Percentiles rank a stretch among this genome's conserved stretches.
Conservation (phyloP, 1,140 invertebrate species). For the Vanessa tameamea region DNA sequence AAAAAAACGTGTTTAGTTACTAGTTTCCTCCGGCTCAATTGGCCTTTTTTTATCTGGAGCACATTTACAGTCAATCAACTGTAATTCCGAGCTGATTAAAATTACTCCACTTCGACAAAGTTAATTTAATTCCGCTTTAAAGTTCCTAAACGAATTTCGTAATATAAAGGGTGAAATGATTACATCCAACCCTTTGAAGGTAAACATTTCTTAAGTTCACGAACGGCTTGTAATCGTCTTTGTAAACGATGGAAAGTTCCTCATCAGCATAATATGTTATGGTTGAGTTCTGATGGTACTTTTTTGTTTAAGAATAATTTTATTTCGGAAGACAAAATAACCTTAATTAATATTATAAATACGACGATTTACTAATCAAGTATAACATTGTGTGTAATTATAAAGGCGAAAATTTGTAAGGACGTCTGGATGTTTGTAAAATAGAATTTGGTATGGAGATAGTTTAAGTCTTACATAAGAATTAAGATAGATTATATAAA, state of each 20-base stretch:
- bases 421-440: no score
- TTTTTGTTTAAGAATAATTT: background rate
- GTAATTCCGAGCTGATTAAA: conserved; percentile 5
- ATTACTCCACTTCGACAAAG: background rate
- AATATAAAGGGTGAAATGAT: background rate
- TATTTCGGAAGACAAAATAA: background rate
- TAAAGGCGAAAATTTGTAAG: no score
- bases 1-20: no score
- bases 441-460: no score
- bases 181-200: conserved; percentile 7
- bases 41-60: no score
- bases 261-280: background rate
- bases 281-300: background rate
- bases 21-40: no score
- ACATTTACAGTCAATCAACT: background rate
- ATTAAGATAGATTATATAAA: no score
- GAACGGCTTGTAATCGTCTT: conserved; percentile 1
- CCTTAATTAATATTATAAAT: no score
- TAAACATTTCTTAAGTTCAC: conserved; percentile 5
- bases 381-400: no score
- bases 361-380: no score
- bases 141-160: background rate
- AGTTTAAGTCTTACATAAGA: no score
- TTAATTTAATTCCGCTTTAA: background rate
- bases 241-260: background rate